Conservation (phyloP, 2,888 invertebrate species). For the Drosophila helvetica region DNA sequence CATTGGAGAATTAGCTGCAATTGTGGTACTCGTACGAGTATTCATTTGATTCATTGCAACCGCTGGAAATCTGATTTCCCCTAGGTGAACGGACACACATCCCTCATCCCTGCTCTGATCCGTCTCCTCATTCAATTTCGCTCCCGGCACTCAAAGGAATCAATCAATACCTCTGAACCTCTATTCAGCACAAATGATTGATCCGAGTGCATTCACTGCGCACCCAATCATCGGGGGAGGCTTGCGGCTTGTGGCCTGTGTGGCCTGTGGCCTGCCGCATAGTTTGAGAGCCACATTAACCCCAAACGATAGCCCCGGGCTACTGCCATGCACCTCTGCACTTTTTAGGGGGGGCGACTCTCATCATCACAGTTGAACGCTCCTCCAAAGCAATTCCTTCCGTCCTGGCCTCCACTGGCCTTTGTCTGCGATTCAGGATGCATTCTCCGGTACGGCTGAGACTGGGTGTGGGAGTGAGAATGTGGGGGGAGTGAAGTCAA, state of each 20-base stretch:
- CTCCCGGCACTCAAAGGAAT: neutral
- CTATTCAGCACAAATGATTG: constrained; percentile 6
- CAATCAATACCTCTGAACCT: neutral
- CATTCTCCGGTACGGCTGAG: neutral
- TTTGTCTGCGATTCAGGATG: neutral
- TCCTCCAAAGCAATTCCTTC: constrained; percentile 43
- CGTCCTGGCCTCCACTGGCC: neutral
- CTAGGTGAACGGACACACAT: neutral
- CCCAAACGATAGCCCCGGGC: constrained; percentile 1
- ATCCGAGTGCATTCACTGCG: constrained; percentile 11
- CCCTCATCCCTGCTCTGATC: neutral
- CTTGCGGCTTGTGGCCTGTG: neutral
- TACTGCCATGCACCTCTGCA: neutral
- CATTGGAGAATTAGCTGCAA: neutral
- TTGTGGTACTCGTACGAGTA: neutral
- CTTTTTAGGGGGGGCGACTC: neutral
- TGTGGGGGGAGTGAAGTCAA: constrained; percentile 8
- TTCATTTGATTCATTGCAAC: neutral
- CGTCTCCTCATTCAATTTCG: neutral
- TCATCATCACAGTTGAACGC: constrained; percentile 52
- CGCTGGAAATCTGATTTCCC: neutral
- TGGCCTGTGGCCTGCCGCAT: constrained; percentile 13
- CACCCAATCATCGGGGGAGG: constrained; percentile 5
- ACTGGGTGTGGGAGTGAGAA: neutral
- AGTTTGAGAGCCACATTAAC: constrained; percentile 20